Evolutionary conservation across 2,797 vertebrate genomes (phyloP).

Genomic region (Coilia nasus): DNA sequence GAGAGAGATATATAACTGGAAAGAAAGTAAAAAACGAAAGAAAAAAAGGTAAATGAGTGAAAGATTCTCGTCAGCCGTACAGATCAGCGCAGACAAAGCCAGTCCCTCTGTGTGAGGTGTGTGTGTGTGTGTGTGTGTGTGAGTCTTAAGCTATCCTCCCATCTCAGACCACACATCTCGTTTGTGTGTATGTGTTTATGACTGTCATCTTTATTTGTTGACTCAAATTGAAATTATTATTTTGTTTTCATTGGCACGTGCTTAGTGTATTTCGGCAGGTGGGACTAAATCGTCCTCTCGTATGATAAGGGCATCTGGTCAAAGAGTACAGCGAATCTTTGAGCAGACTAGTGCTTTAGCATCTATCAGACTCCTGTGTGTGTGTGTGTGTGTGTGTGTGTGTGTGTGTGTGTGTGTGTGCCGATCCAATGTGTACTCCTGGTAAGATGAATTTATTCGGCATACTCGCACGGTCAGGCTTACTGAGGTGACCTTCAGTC

Average conservation of each 20-base stretch:
- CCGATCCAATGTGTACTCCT: slow-evolving; percentile 60
- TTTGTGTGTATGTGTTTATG: slow-evolving; percentile 47
- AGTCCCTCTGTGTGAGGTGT: slow-evolving; percentile 28
- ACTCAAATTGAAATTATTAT: too few relatives aligned
- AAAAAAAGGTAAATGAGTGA: slow-evolving; percentile 22
- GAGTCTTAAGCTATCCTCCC: background rate
- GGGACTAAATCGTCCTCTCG: slow-evolving; percentile 33
- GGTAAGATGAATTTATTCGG: slow-evolving; percentile 63
- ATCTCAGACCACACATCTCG: background rate
- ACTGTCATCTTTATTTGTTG: slow-evolving; percentile 47
- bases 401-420: slow-evolving; percentile 51
- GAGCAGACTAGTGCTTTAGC: slow-evolving; percentile 66
- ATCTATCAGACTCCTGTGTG: slow-evolving; percentile 61
- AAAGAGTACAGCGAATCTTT: slow-evolving; percentile 55
- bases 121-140: background rate
- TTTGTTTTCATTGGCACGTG: slow-evolving; percentile 58
- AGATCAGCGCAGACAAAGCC: background rate
- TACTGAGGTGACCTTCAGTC: slow-evolving; percentile 62
- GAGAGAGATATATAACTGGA: slow-evolving; percentile 11
- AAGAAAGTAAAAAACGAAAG: background rate
- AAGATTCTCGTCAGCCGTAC: slow-evolving; percentile 27
- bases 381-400: slow-evolving; percentile 47
- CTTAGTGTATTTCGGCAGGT: slow-evolving; percentile 56
- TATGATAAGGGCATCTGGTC: slow-evolving; percentile 43
- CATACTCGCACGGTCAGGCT: slow-evolving; percentile 73